Base-by-base conservation (phyloP, 2,888 invertebrate genomes). In the Mellilla xanthometata region DNA sequence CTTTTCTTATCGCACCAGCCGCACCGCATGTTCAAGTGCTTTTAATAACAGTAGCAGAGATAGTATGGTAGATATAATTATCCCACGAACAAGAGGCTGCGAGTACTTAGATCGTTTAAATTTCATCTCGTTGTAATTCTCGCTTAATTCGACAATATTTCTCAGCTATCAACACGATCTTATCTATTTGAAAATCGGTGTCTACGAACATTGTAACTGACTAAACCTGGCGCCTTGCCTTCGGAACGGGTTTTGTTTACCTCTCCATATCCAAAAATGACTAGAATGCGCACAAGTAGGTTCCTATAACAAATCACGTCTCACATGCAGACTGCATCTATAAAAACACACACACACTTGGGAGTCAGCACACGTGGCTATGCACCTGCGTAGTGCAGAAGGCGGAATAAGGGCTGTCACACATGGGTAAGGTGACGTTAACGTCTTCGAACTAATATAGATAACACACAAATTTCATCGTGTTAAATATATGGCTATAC, bases 1-100 rank as follows among this genome's bases (percentile, higher is more conserved):
- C 52, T 68, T 68, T 68, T 72, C 70, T 75, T 74, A 76, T 76
- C 78, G 66, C 57, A 24, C 56, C 61, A 58, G 61, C 58, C 65
- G 65, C 62, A 59, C 59, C 60, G 59, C 59, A 60, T 64, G 65
- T 60, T 72, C 65, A 56, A 73, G 76, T 72, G 74, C 71, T 73
- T 73, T 72, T 66, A 74, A 64, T 57, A 52, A 47, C 44, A 42
- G 49, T 39, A 51, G 47, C 48, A 19, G 34, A 40, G 31, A 49
- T 48, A 44, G 33, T 33, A 45, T 36, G 42, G 40, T 45, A 19
- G 24, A 41, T 47, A 19, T 35, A 27, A 41, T 38, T 26, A 40
- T 40, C 50, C 36, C 32, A 45, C 41, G 40, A 11, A 41, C 47
- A 45, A 56, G 49, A 45, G 47, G 7, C 23, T 24, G 23, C 13